Conservation (phyloP, 2,113 vertebrate species). For the Vombatus ursinus region DNA sequence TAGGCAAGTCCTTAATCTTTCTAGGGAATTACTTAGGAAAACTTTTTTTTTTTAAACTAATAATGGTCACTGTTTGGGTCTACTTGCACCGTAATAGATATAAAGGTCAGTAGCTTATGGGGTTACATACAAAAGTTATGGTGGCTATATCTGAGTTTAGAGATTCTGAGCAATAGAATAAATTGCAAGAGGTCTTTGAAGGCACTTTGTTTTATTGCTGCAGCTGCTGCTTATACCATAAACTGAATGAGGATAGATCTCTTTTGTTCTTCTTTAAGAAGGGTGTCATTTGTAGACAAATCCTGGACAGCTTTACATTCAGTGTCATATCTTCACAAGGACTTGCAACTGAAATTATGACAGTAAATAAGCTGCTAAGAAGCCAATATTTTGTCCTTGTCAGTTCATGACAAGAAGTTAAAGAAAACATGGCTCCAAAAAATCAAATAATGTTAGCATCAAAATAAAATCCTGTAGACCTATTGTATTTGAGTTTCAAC, state of each 20-base stretch:
- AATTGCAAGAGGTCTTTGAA: background rate
- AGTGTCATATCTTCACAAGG: background rate
- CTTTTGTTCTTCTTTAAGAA: background rate
- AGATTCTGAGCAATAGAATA: background rate
- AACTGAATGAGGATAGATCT: background rate
- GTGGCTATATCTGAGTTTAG: background rate
- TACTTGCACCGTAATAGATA: background rate
- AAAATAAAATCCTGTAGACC: background rate
- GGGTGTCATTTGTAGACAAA: background rate
- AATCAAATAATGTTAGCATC: background rate
- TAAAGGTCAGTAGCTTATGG: background rate
- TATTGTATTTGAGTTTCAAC: background rate
- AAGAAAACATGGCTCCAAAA: background rate
- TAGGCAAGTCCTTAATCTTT: background rate
- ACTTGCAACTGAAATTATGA: background rate
- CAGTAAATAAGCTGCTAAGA: background rate
- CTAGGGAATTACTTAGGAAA: background rate
- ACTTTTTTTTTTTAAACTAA: background rate
- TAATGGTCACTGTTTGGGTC: background rate
- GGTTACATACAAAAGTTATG: background rate
- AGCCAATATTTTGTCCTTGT: background rate
- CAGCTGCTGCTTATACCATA: background rate
- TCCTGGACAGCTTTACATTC: background rate
- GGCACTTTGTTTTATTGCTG: background rate
- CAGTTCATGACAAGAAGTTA: background rate